Evolutionary conservation across 2,797 vertebrate genomes (phyloP).

Genomic region (Toxotes lorentzi): DNA sequence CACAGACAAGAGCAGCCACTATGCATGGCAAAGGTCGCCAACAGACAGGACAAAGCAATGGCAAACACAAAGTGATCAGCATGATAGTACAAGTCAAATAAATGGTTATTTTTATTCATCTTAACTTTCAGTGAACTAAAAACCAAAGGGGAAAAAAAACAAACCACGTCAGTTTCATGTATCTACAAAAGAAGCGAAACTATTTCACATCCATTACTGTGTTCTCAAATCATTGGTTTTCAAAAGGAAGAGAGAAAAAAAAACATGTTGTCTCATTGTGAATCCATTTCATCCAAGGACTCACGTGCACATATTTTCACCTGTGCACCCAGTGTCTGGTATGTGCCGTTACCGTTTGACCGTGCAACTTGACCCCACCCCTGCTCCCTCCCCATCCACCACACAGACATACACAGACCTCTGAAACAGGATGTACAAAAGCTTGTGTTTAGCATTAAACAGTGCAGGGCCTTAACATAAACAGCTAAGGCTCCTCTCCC

Average conservation of each 20-base stretch:
- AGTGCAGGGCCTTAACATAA: conserved; percentile 77
- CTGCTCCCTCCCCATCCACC: conserved; percentile 13
- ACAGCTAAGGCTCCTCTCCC: conserved; percentile 67
- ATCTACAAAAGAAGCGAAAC: conserved; percentile 76
- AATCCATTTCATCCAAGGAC: conserved; percentile 51
- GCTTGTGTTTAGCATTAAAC: conserved; percentile 83
- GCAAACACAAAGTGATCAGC: conserved; percentile 77
- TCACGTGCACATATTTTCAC: conserved; percentile 69
- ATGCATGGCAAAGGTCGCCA: conserved; percentile 22
- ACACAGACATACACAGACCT: conserved; percentile 67
- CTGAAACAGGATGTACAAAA: conserved; percentile 82
- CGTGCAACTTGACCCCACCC: conserved; percentile 38
- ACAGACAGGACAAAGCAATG: conserved; percentile 51
- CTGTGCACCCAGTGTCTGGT: conserved; percentile 65
- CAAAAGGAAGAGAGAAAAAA: conserved; percentile 54
- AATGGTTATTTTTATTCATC: conserved; percentile 83
- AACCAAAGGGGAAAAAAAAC: conserved; percentile 53
- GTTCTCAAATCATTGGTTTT: conserved; percentile 75
- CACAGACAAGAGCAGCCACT: conserved; percentile 14
- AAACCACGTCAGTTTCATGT: conserved; percentile 65
- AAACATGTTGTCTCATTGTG: conserved; percentile 24
- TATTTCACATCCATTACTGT: conserved; percentile 78
- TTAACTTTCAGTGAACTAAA: conserved; percentile 81
- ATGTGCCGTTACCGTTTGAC: conserved; percentile 63
- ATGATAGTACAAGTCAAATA: conserved; percentile 80